These are phyloP conservation scores for Malacoctenus gilli DNA, from an alignment of 2,797 vertebrate genomes.

Conservation along the genomic window DNA sequence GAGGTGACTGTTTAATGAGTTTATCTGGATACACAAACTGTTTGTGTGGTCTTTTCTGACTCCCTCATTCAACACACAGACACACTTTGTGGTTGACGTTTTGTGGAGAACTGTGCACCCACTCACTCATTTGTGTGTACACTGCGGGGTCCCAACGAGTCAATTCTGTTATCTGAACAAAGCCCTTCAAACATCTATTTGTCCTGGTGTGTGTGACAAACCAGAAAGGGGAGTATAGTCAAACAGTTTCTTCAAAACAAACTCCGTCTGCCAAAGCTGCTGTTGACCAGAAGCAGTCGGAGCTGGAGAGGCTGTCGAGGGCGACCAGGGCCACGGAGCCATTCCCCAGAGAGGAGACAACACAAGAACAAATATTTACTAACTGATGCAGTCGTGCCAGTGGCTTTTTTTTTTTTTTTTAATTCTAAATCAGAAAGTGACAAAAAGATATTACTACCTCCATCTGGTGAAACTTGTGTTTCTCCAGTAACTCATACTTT, in stretches of 20 bases:
- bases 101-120: background rate
- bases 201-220: slow-evolving; percentile 64
- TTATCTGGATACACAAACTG: slow-evolving; percentile 2
- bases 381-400: background rate
- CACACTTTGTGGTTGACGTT: too few species aligned
- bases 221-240: slow-evolving; percentile 53
- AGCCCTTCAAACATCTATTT: slow-evolving; percentile 52
- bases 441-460: background rate
- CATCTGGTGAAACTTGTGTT: background rate
- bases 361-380: slow-evolving; percentile 9
- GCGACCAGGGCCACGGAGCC: slow-evolving; percentile 21
- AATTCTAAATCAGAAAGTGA: background rate
- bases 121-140: background rate
- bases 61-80: background rate
- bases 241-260: slow-evolving; percentile 53
- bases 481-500: background rate
- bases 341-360: slow-evolving; percentile 3
- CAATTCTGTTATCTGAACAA: slow-evolving; percentile 55
- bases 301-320: slow-evolving; percentile 8
- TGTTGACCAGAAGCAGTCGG: slow-evolving; percentile 33
- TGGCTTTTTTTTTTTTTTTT: background rate
- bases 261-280: slow-evolving; percentile 41
- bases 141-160: slow-evolving; percentile 11
- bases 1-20: background rate
- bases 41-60: slow-evolving; percentile 11